A percentile compares a stretch with the other conserved stretches of the same genome.
Conservation (phyloP, 2,888 invertebrate species). For the Eupithecia dodoneata region DNA sequence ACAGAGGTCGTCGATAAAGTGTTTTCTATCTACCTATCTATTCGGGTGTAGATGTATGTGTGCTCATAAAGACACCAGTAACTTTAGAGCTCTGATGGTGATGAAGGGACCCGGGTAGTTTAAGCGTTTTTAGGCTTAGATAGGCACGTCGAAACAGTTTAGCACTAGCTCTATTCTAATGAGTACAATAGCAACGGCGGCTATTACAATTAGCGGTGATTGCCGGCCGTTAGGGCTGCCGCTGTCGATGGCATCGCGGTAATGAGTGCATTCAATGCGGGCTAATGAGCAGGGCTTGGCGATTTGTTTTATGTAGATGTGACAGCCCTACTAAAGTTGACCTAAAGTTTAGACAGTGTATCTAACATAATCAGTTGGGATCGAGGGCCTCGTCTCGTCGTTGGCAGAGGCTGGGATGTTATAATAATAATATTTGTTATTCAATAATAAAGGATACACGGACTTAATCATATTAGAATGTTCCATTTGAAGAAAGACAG, state of each 20-base stretch:
- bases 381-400: too few relatives aligned
- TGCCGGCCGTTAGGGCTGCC: constrained; percentile 36
- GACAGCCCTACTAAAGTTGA: neutral
- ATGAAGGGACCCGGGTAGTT: neutral
- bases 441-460: too few relatives aligned
- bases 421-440: too few relatives aligned
- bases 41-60: too few relatives aligned
- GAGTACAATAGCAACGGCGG: constrained; percentile 28
- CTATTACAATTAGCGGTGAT: constrained; percentile 38
- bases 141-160: neutral
- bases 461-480: too few relatives aligned
- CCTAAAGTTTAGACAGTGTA: neutral
- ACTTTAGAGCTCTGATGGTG: too few relatives aligned
- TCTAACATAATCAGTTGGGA: neutral
- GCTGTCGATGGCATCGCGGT: constrained; percentile 51
- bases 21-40: too few relatives aligned
- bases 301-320: constrained; percentile 30
- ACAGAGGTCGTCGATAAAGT: too few relatives aligned
- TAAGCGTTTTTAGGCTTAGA: neutral
- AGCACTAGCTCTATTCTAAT: constrained; percentile 27
- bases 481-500: too few relatives aligned
- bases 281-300: constrained; percentile 59
- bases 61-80: too few relatives aligned
- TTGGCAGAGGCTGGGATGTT: too few relatives aligned
- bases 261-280: constrained; percentile 63